These are phyloP conservation scores for Ectropis grisescens DNA, from an alignment of 1,140 invertebrate species.

Conservation along the genomic window DNA sequence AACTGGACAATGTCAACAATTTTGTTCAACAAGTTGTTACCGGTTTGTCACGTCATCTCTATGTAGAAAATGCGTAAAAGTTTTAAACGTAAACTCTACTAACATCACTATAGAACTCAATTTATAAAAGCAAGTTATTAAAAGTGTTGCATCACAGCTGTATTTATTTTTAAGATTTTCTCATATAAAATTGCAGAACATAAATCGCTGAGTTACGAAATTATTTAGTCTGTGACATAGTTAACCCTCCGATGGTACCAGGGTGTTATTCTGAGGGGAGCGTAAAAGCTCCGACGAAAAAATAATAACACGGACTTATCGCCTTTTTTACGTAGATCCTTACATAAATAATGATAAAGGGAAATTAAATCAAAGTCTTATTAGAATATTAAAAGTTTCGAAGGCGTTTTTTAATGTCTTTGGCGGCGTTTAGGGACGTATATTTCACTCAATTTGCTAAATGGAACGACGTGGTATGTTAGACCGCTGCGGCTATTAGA, in stretches of 20 bases:
- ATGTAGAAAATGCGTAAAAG: slow-evolving; percentile 7
- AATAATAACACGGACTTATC: slow-evolving; percentile 59
- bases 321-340: slow-evolving; percentile 54
- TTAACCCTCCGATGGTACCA: slow-evolving; percentile 21
- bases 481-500: too few relatives aligned
- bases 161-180: too few relatives aligned
- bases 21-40: slow-evolving; percentile 44
- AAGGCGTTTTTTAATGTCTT: slow-evolving; percentile 62
- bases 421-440: slow-evolving; percentile 48
- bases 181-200: too few relatives aligned
- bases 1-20: slow-evolving; percentile 37
- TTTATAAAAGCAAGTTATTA: too few relatives aligned
- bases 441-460: slow-evolving; percentile 67
- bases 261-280: slow-evolving; percentile 32
- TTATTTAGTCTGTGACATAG: too few relatives aligned
- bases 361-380: slow-evolving; percentile 69
- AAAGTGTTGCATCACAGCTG: too few relatives aligned
- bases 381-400: slow-evolving; percentile 66
- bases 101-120: too few relatives aligned
- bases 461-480: slow-evolving; percentile 46
- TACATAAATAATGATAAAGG: slow-evolving; percentile 69
- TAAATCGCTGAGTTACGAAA: too few relatives aligned
- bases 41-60: slow-evolving; percentile 30
- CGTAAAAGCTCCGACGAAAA: slow-evolving; percentile 31
- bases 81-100: too few relatives aligned